phyloP scores from a whole-genome alignment of 2,888 invertebrate species.

The Polydrusus tereticollis region DNA sequence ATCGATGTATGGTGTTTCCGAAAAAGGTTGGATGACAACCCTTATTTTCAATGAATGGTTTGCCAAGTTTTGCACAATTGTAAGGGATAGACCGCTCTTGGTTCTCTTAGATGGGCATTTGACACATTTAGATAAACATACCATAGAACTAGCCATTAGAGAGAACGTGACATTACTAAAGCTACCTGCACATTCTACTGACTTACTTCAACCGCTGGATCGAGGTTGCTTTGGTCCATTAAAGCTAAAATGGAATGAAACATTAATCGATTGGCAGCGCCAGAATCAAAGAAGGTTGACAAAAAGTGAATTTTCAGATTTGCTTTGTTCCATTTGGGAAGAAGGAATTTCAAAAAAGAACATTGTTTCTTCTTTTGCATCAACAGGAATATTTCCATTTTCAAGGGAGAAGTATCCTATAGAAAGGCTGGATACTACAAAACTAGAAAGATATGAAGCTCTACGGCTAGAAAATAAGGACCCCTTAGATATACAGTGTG shows the following conservation, averaged over 20 bases:
- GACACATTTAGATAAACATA: conserved; percentile 46
- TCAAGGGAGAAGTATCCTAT: no score
- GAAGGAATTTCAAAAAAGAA: no score
- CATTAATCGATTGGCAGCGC: conserved; percentile 5
- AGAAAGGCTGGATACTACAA: no score
- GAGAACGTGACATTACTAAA: conserved; percentile 25
- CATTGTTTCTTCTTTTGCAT: no score
- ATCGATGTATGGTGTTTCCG: no score
- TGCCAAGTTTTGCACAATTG: conserved; percentile 42
- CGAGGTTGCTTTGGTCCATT: conserved; percentile 48
- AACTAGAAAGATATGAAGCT: no score
- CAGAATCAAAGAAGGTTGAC: no score
- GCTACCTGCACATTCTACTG: conserved; percentile 7
- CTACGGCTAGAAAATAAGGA: not conserved
- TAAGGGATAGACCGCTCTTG: conserved; percentile 48
- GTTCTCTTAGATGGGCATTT: conserved; percentile 51
- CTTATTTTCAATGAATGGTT: conserved; percentile 49
- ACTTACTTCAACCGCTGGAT: conserved; percentile 42
- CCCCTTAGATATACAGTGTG: conserved; percentile 1
- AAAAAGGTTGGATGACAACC: conserved; percentile 51
- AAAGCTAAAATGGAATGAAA: not conserved
- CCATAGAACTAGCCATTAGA: conserved; percentile 42
- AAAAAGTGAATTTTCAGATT: no score
- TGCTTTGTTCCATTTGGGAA: no score
- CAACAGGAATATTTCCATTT: no score